Conservation (phyloP, 92 coral and sea anemone genomes). For the Phenganax subtilis region DNA sequence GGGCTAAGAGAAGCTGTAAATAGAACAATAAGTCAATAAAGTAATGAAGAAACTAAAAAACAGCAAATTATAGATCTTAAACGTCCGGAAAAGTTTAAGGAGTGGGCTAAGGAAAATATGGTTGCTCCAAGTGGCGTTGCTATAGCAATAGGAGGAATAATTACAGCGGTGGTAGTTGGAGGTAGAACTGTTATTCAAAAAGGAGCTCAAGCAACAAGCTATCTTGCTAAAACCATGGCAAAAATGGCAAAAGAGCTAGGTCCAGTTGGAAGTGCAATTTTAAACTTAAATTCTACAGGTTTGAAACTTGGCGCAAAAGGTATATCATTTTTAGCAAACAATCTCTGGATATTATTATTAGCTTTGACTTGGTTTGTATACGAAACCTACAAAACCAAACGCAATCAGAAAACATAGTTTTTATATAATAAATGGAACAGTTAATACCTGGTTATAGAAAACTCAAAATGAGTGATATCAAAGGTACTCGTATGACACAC, state of each 20-base stretch:
- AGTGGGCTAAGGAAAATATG: constrained; percentile 31
- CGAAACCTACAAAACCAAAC: neutral
- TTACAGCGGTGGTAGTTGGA: constrained; percentile 4
- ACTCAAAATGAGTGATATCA: too few relatives aligned
- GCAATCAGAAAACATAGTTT: neutral
- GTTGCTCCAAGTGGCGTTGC: neutral
- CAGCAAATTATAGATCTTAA: neutral
- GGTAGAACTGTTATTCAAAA: neutral
- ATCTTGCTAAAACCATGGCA: neutral
- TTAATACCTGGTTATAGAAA: neutral
- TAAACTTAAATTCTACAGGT: neutral
- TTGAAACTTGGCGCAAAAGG: neutral
- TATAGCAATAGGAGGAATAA: constrained; percentile 15
- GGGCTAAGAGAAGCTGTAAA: neutral
- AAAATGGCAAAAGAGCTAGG: constrained; percentile 5
- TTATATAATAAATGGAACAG: neutral
- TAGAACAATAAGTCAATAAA: neutral
- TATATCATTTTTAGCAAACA: neutral
- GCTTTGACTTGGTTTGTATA: constrained; percentile 13
- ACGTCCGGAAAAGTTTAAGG: neutral
- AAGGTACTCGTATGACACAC: too few relatives aligned
- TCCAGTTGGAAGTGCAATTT: neutral
- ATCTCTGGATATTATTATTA: constrained; percentile 11
- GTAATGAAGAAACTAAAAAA: neutral
- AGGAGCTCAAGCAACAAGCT: constrained; percentile 25